Conservation (phyloP, 2,888 invertebrate species). For the Caenorhabditis angaria region DNA sequence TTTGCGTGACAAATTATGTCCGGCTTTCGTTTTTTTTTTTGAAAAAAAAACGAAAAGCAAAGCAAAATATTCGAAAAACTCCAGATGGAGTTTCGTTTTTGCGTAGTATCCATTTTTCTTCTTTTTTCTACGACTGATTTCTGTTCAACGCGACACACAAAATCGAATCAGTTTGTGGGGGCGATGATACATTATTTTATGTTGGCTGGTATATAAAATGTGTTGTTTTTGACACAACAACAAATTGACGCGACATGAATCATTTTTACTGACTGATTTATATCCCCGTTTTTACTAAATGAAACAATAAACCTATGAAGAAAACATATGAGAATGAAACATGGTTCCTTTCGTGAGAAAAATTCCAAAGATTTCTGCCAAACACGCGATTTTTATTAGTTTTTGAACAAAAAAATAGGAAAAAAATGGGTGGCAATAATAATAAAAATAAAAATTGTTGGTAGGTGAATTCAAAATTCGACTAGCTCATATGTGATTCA, state of each 20-base stretch:
- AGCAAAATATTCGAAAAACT: neutral
- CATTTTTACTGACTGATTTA: neutral
- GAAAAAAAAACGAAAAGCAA: neutral
- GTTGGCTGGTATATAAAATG: constrained; percentile 4
- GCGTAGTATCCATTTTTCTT: neutral
- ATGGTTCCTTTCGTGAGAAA: too few species aligned
- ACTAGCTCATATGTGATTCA: too few species aligned
- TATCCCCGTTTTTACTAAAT: neutral
- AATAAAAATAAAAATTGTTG: too few species aligned
- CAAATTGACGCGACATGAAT: constrained; percentile 1
- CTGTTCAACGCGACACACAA: neutral
- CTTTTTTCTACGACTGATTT: neutral
- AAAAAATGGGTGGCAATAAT: too few species aligned
- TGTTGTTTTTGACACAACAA: constrained; percentile 4
- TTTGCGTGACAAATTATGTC: constrained; percentile 4
- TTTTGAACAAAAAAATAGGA: too few species aligned
- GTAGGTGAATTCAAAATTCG: too few species aligned
- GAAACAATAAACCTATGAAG: neutral
- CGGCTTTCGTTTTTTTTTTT: constrained; percentile 2
- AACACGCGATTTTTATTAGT: too few species aligned
- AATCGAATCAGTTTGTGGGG: constrained; percentile 4
- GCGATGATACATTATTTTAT: constrained; percentile 4
- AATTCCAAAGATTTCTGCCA: too few species aligned
- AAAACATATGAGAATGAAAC: neutral
- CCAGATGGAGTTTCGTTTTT: neutral